These are phyloP conservation scores for Caenorhabditis inopinata DNA, from an alignment of 1,140 invertebrate genomes.

Conservation along the genomic window DNA sequence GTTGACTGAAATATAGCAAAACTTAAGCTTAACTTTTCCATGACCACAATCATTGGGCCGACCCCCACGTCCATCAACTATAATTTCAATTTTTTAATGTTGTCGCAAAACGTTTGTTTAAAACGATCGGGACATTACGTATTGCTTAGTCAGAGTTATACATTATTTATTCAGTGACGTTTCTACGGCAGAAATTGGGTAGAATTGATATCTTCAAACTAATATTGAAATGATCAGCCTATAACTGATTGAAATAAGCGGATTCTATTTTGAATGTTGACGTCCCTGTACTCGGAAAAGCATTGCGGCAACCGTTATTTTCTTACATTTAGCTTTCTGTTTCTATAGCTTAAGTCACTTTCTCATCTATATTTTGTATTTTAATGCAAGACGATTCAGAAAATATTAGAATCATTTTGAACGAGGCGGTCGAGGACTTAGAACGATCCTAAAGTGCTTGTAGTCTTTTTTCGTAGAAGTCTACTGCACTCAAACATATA, in stretches of 20 bases:
- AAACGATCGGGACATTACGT: neutral
- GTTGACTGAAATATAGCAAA: conserved; percentile 29
- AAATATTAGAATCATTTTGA: too few relatives aligned
- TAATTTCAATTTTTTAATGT: neutral
- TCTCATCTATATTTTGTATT: too few relatives aligned
- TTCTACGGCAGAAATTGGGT: neutral
- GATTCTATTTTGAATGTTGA: neutral
- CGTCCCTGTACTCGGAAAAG: too few relatives aligned
- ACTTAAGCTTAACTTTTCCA: too few relatives aligned
- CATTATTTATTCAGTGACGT: conserved; percentile 34
- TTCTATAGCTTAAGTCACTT: too few relatives aligned
- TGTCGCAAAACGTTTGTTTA: neutral
- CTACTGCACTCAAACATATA: neutral
- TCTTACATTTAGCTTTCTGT: too few relatives aligned
- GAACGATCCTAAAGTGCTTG: too few relatives aligned
- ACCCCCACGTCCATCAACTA: too few relatives aligned
- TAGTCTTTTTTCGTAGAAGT: neutral
- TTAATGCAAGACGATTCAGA: too few relatives aligned
- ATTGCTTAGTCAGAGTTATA: conserved; percentile 27
- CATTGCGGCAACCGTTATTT: too few relatives aligned
- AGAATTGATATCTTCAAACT: neutral
- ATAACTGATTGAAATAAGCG: neutral
- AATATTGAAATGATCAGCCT: neutral
- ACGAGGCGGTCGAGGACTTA: neutral
- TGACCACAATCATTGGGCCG: too few relatives aligned